Evolutionary conservation across 2,888 invertebrate genomes (phyloP).

Genomic region (Brenthis hecate): DNA sequence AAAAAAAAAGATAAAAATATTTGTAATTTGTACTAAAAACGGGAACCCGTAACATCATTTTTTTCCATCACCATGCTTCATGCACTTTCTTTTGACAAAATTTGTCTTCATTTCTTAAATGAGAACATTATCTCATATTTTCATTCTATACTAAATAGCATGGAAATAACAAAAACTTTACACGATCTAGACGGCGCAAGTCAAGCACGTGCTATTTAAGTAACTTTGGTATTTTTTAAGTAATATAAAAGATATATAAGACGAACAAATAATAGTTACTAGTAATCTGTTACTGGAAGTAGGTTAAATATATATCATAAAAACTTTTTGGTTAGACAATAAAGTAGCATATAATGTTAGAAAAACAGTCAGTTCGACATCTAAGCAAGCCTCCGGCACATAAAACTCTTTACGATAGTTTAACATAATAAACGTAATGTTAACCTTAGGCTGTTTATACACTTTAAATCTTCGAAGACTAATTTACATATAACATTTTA

Average conservation of each 20-base stretch:
- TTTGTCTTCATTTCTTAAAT: too few species aligned
- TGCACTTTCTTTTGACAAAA: neutral
- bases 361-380: neutral
- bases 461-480: constrained; percentile 18
- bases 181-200: too few species aligned
- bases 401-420: constrained; percentile 6
- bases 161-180: too few species aligned
- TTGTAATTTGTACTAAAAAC: neutral
- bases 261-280: constrained; percentile 2
- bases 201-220: too few species aligned
- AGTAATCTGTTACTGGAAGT: constrained; percentile 11
- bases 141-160: too few species aligned
- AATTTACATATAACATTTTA: constrained; percentile 13
- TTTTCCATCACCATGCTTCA: neutral
- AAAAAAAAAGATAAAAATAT: neutral
- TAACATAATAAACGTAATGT: constrained; percentile 10
- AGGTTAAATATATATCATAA: constrained; percentile 4
- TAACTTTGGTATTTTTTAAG: too few species aligned
- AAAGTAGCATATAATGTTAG: constrained; percentile 6
- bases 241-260: neutral
- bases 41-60: neutral
- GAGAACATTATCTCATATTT: too few species aligned
- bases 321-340: constrained; percentile 17
- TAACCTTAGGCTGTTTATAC: constrained; percentile 18
- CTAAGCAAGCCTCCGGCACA: constrained; percentile 3